Conservation (phyloP, 2,797 vertebrate genomes). For the Pseudomugil gertrudae region DNA sequence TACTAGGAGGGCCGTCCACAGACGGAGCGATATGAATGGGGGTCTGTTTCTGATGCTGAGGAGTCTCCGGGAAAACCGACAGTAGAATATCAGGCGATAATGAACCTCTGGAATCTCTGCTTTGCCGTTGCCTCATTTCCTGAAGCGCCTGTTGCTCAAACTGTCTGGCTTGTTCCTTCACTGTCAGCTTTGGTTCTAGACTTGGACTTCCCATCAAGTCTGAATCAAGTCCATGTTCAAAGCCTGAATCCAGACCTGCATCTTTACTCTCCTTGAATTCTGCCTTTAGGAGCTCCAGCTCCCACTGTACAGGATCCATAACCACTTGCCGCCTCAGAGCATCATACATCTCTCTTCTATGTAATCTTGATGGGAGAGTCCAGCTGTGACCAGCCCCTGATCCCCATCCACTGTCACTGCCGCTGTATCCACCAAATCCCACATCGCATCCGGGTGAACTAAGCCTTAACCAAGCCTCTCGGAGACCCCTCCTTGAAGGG, state of each 20-base stretch:
- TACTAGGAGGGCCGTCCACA: constrained; percentile 69
- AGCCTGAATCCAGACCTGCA: constrained; percentile 60
- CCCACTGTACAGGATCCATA: constrained; percentile 89
- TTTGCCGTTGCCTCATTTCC: constrained; percentile 82
- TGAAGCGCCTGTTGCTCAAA: constrained; percentile 85
- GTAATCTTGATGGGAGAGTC: constrained; percentile 87
- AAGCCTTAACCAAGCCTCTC: constrained; percentile 71
- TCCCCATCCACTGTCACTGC: constrained; percentile 68
- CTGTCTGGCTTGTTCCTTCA: constrained; percentile 88
- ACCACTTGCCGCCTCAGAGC: constrained; percentile 80
- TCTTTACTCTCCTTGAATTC: constrained; percentile 75
- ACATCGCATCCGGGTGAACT: constrained; percentile 61
- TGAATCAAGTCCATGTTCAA: constrained; percentile 68
- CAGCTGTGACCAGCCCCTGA: constrained; percentile 83
- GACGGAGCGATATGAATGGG: constrained; percentile 31
- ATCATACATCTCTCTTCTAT: constrained; percentile 76
- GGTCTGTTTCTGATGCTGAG: constrained; percentile 56
- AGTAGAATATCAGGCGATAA: constrained; percentile 75
- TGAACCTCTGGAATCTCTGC: constrained; percentile 77
- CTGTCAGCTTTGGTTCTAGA: constrained; percentile 80
- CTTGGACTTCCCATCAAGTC: constrained; percentile 67
- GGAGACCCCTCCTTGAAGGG: constrained; percentile 67
- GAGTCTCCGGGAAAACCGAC: constrained; percentile 76
- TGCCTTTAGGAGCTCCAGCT: constrained; percentile 78
- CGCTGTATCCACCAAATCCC: constrained; percentile 46